Percentiles rank a stretch among this genome's conserved stretches.
phyloP scores from a whole-genome alignment of 2,888 invertebrate genomes.

The Automeris io region DNA sequence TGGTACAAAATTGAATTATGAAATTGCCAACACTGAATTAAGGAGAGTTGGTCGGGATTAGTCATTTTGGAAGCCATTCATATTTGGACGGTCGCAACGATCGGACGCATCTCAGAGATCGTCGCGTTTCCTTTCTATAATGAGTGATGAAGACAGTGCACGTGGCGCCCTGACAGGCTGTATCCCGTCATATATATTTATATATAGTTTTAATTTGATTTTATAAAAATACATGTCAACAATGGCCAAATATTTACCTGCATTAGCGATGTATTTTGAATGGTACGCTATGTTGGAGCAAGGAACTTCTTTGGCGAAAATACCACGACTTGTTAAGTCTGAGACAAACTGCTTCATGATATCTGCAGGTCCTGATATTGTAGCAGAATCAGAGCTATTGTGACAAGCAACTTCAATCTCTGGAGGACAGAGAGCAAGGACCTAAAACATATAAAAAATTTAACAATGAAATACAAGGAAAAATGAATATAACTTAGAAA shows the following conservation, averaged over 20 bases:
- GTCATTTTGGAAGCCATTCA: too few relatives aligned
- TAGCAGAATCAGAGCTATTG: constrained; percentile 85
- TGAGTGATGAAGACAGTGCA: too few relatives aligned
- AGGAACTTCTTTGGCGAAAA: constrained; percentile 52
- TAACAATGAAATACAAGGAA: background rate
- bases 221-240: background rate
- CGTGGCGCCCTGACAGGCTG: too few relatives aligned
- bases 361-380: constrained; percentile 85
- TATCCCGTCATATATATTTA: too few relatives aligned
- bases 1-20: too few relatives aligned
- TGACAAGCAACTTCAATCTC: constrained; percentile 86
- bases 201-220: too few relatives aligned
- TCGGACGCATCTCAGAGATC: too few relatives aligned
- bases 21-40: too few relatives aligned
- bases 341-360: constrained; percentile 76
- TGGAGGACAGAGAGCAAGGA: constrained; percentile 58
- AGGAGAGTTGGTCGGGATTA: too few relatives aligned
- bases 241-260: constrained; percentile 41
- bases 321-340: constrained; percentile 40
- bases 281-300: constrained; percentile 93
- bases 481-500: background rate
- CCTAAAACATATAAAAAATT: constrained; percentile 15
- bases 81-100: too few relatives aligned
- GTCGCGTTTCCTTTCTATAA: too few relatives aligned
- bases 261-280: constrained; percentile 84